These are phyloP conservation scores for Eumaeus atala DNA, from an alignment of 1,140 invertebrate species.

Conservation along the genomic window DNA sequence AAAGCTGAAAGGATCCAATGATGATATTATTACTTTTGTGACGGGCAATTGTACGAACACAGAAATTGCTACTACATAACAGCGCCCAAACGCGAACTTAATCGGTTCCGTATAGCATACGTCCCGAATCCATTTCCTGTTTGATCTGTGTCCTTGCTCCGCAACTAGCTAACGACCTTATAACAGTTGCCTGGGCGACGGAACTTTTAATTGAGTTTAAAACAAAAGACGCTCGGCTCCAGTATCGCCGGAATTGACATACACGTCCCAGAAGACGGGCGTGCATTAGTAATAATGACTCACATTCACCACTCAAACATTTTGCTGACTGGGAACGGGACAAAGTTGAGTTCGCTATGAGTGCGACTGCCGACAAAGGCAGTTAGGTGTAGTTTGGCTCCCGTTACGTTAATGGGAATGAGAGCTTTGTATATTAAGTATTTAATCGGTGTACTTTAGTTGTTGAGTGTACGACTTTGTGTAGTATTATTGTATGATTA, in stretches of 20 bases:
- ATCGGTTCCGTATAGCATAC: conserved; percentile 24
- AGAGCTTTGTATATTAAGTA: conserved; percentile 8
- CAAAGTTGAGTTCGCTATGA: conserved; percentile 28
- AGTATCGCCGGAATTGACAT: conserved; percentile 21
- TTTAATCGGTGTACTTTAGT: conserved; percentile 6
- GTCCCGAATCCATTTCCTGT: conserved; percentile 24
- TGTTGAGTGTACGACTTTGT: neutral
- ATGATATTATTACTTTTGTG: too few relatives aligned
- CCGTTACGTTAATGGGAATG: neutral
- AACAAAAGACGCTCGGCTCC: conserved; percentile 41
- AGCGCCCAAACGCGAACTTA: conserved; percentile 18
- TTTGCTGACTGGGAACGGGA: conserved; percentile 22
- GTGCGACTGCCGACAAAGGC: neutral
- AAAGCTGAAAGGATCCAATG: too few relatives aligned
- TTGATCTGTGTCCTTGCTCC: conserved; percentile 28
- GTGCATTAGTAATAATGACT: conserved; percentile 35
- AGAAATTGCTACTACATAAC: conserved; percentile 19
- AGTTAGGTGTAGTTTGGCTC: conserved; percentile 5
- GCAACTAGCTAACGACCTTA: conserved; percentile 34
- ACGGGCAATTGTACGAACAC: conserved; percentile 15
- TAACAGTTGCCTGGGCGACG: conserved; percentile 26
- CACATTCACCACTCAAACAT: conserved; percentile 23
- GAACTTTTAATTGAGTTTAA: conserved; percentile 55
- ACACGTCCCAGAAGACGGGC: conserved; percentile 29
- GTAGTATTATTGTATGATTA: too few relatives aligned